A percentile compares a stretch with the other conserved stretches of the same genome.
These are phyloP conservation scores for Eilema caniola DNA, from an alignment of 2,888 invertebrate genomes.

Conservation along the genomic window DNA sequence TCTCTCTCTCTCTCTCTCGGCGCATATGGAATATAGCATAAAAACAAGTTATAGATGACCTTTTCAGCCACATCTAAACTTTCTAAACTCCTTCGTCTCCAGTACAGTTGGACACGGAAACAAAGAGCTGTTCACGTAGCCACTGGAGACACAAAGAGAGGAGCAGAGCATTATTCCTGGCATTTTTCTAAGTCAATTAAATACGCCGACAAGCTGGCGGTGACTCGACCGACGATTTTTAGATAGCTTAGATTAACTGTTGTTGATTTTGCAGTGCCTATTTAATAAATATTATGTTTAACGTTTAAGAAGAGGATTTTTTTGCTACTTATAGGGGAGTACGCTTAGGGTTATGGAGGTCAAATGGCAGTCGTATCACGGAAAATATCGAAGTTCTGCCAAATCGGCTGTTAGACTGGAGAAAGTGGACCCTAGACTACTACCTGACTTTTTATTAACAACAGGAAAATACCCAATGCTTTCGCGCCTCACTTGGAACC, in stretches of 20 bases:
- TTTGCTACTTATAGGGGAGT: not conserved
- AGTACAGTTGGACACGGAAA: constrained; percentile 66
- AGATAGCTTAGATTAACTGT: constrained; percentile 35
- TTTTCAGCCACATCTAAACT: constrained; percentile 23
- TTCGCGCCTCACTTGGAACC: too few relatives aligned
- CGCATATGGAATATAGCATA: not conserved
- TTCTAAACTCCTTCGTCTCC: constrained; percentile 20
- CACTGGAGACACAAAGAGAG: constrained; percentile 64
- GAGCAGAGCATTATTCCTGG: constrained; percentile 54
- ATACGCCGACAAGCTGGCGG: constrained; percentile 69
- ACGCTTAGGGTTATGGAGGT: too few relatives aligned
- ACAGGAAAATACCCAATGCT: too few relatives aligned
- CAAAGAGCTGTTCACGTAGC: constrained; percentile 61
- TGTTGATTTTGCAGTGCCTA: constrained; percentile 14
- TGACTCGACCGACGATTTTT: constrained; percentile 42
- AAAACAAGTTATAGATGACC: not conserved
- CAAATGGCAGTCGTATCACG: too few relatives aligned
- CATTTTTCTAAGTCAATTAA: constrained; percentile 82
- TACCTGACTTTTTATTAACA: too few relatives aligned
- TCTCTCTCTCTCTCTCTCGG: too few relatives aligned
- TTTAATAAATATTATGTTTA: constrained; percentile 1
- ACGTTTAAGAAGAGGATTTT: not conserved
- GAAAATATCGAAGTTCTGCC: too few relatives aligned
- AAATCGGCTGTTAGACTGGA: too few relatives aligned
- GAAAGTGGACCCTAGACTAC: too few relatives aligned